Evolutionary conservation across 2,113 vertebrate genomes (phyloP), one percentile per base, ranked within the genome.

Genomic region (Syngnathus typhle): DNA sequence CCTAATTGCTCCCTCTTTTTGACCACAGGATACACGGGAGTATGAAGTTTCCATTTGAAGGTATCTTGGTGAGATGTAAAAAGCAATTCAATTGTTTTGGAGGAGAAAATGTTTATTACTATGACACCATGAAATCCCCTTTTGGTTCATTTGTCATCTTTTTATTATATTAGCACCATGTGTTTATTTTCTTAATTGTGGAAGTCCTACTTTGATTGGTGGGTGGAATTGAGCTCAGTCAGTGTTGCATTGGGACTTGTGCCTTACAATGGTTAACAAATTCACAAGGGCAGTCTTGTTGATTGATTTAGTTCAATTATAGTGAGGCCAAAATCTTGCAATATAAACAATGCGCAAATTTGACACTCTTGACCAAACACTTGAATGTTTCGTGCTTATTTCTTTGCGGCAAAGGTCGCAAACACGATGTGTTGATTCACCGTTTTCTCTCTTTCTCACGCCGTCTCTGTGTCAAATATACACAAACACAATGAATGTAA

Each of bases 1-100:
- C 61, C 23, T 68, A 37, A 52, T 47, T 49, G 60, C 32, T 72
- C 66, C 72, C 64, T 75, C 36, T 9, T 65, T 65, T 59, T 76
- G 7, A 27, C 61, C 76, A 71, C 82, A 95, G 94, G 94, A 95
- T 80, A 95, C 93, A 16, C 87, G 93, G 83, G 94, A 95, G 72
- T 95, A 95, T 67, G 94, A 95, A 85, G 94, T 95, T 43, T 95
- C 94, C 79, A 95, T 95, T 89, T 95, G 87, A 93, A 77, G 77
- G 69, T 62, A 44, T 77, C 63, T 70, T 58, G 69, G 73, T 77
- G 78, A 73, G 59, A 80, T 64, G 64, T 66, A 38, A 65, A 64
- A 32, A 78, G 64, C 23, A 41, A 71, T 60, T 44, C n/a, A 70
- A 61, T 64, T 76, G 15, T 65, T 78, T 75, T 67, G 46, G 67